Evolutionary conservation across 2,113 vertebrate genomes (phyloP), one percentile per base, ranked within the genome.

Genomic region (Perognathus longimembris): DNA sequence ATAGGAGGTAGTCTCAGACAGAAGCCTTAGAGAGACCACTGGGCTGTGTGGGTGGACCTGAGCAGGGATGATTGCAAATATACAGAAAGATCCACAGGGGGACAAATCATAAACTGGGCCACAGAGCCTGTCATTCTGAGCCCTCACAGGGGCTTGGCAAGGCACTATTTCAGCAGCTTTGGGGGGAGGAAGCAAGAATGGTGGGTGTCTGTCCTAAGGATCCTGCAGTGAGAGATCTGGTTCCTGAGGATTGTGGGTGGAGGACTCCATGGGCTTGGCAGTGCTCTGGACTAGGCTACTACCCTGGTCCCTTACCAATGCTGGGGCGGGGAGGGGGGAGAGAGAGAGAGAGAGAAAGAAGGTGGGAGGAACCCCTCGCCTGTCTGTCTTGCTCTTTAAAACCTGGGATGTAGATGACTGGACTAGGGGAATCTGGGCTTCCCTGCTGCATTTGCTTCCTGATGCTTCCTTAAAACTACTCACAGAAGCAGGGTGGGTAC

Each of bases 201-300:
- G 6, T 10, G 18, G 4, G 6, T 10, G 18, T 70, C 28, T 50
- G 71, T 24, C 14, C 50, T 54, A 54, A 54, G 50, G 50, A 54
- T 54, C 50, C 59, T 61, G 1, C 12, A 2, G 2, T 0, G 9
- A 24, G 7, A 30, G 59, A 14, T 34, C 76, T 70, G 67, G 26
- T 71, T 24, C 38, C 61, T 5, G 11, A 6, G 8, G 26, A 26
- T 32, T 24, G 22, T 22, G 63, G n/a, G 10, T 15, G 17, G 11
- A 38, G 1, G 21, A 2, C 14, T 66, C 61, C 24, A 18, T 3
- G 32, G n/a, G 12, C 15, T 36, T 28, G n/a, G 70, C 15, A 0
- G 2, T 30, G n/a, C 63, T 67, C 15, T 45, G 63, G 61, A 8
- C n/a, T 11, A 28, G 66, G 59, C 64, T 0, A 5, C 64, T 0